Conservation (phyloP, 92 coral and sea anemone species). For the Hydrozoanthus gracilis region DNA sequence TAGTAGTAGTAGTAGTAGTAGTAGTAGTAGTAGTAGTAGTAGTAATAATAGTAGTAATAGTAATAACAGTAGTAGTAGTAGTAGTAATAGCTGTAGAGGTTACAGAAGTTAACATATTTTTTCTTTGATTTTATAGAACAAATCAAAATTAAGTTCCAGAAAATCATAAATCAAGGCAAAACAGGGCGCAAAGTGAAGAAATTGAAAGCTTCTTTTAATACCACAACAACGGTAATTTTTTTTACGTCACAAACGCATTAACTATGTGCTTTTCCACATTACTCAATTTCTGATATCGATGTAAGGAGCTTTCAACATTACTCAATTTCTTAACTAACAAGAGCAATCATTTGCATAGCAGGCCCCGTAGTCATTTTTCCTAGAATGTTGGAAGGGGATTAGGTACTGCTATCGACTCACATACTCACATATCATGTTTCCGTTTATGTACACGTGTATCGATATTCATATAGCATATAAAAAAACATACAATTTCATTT, state of each 20-base stretch:
- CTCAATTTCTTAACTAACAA: neutral
- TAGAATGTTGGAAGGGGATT: too few species aligned
- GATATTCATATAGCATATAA: too few species aligned
- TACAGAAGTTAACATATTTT: neutral
- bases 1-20: neutral
- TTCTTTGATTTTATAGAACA: slow-evolving; percentile 24
- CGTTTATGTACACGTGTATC: too few species aligned
- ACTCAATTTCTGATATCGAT: neutral
- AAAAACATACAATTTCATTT: too few species aligned
- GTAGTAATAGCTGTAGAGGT: neutral
- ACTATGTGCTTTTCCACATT: neutral
- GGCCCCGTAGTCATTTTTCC: too few species aligned
- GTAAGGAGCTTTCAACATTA: neutral
- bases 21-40: neutral
- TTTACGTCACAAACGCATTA: neutral
- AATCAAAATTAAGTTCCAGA: slow-evolving; percentile 25
- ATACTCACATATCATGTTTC: too few species aligned
- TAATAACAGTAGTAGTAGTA: neutral
- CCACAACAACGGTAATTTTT: neutral
- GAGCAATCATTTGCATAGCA: neutral
- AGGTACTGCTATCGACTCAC: too few species aligned
- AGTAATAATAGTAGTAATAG: neutral
- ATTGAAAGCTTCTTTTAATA: slow-evolving; percentile 34
- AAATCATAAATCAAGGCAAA: slow-evolving; percentile 12
- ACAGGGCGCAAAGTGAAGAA: slow-evolving; percentile 28